Evolutionary conservation across 2,797 vertebrate species (phyloP), one percentile per base, ranked within the genome.

Genomic region (Liasis olivaceus): DNA sequence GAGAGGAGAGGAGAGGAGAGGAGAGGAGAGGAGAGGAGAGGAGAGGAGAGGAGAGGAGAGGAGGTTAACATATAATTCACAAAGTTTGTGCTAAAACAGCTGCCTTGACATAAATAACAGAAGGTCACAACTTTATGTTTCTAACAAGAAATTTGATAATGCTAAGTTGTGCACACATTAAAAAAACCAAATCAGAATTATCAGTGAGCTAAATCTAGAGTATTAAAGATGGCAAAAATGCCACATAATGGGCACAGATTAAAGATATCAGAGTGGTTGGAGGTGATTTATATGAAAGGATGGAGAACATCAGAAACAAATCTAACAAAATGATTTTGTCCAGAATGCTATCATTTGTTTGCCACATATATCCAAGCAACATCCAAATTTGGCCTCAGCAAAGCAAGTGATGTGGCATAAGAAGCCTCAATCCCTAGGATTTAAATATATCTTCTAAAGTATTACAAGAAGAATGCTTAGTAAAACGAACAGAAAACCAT

Each of bases 21-120:
- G 17, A 42, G n/a, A n/a, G n/a, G n/a, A 28, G 22, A 54, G 72
- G 20, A 66, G 72, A 92, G 90, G 85, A 24, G 47, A 89, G 20
- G 0, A 0, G 85, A 22, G 28, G 5, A 95, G 24, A 62, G 89
- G 92, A 91, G 95, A 56, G 0, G 24, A 94, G 51, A 90, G 24
- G 47, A 81, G 87, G 89, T 95, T 95, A 95, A 91, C 64, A 69
- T 93, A 54, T 36, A 96, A 90, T 95, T 95, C 90, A 3, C n/a
- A 31, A 60, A 28, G 2, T 24, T 96, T 91, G 89, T 85, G 62
- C 90, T 94, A 89, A 96, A 95, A 92, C 90, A 94, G 62, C 84
- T 96, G 1, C n/a, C 14, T 92, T 93, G 47, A 91, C 77, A 93
- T 81, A 69, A 86, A 85, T 93, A 93, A 0, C 87, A 28, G 20